phyloP scores from a whole-genome alignment of 2,888 invertebrate species.

The Caenorhabditis wallacei region DNA sequence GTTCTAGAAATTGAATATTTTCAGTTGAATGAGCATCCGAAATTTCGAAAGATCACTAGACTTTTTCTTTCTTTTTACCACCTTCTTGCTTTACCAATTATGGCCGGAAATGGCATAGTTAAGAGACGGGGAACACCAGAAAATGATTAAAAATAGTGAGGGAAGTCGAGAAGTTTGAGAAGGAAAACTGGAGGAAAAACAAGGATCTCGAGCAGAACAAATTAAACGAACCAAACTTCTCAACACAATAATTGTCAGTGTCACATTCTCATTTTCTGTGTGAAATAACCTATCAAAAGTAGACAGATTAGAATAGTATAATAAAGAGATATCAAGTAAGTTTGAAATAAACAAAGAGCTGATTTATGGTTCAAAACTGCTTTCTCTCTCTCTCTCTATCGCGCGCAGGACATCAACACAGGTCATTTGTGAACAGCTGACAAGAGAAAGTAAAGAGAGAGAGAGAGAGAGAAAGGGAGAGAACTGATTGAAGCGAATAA shows the following conservation, averaged over 20 bases:
- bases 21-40: conserved; percentile 5
- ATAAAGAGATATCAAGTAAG: conserved; percentile 11
- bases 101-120: conserved; percentile 24
- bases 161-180: conserved; percentile 32
- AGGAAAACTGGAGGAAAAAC: not conserved
- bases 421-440: conserved; percentile 52
- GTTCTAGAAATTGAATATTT: not conserved
- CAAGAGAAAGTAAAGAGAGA: not conserved
- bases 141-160: conserved; percentile 28
- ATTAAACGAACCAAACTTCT: not conserved
- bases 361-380: conserved; percentile 47
- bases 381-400: conserved; percentile 10
- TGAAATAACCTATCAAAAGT: not conserved
- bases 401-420: conserved; percentile 38
- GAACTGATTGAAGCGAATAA: conserved; percentile 22
- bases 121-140: conserved; percentile 2
- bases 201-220: not conserved
- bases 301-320: not conserved
- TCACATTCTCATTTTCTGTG: not conserved
- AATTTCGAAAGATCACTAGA: conserved; percentile 14
- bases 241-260: not conserved
- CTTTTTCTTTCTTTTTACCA: not conserved
- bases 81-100: not conserved
- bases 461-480: conserved; percentile 1
- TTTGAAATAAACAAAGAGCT: conserved; percentile 45